Conservation (phyloP, 2,113 vertebrate species). For the Gymnobelideus leadbeateri region DNA sequence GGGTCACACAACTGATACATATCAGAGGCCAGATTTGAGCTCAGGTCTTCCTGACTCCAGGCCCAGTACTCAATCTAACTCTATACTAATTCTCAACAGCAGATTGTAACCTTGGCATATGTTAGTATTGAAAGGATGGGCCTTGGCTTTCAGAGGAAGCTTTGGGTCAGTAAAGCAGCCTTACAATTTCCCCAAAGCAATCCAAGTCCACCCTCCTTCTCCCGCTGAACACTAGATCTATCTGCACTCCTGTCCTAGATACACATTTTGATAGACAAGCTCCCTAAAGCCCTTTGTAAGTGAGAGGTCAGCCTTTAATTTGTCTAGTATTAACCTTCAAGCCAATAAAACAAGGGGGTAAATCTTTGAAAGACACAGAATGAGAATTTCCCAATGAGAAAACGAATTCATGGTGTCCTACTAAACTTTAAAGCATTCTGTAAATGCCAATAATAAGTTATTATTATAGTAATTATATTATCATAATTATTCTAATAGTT, state of each 20-base stretch:
- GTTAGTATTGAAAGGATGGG: not conserved
- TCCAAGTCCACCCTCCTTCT: not conserved
- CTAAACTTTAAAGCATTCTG: not conserved
- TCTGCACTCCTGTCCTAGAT: not conserved
- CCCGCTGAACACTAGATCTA: not conserved
- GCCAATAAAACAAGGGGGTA: not conserved
- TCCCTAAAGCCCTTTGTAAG: not conserved
- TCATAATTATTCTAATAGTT: not conserved
- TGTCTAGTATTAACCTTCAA: not conserved
- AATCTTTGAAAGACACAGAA: not conserved
- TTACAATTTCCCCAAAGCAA: not conserved
- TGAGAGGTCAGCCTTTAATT: not conserved
- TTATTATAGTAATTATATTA: not conserved
- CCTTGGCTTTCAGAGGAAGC: not conserved
- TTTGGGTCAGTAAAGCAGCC: not conserved
- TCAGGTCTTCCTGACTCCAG: too few species aligned
- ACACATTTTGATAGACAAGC: not conserved
- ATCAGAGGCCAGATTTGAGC: too few species aligned
- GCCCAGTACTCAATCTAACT: too few species aligned
- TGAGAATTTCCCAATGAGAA: not conserved
- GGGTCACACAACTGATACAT: too few species aligned
- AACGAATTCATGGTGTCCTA: not conserved
- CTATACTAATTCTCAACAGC: not conserved
- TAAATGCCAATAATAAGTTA: not conserved
- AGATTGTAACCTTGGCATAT: not conserved